Conservation (phyloP, 2,113 vertebrate species). For the rabbit (Oryctolagus cuniculus) region DNA sequence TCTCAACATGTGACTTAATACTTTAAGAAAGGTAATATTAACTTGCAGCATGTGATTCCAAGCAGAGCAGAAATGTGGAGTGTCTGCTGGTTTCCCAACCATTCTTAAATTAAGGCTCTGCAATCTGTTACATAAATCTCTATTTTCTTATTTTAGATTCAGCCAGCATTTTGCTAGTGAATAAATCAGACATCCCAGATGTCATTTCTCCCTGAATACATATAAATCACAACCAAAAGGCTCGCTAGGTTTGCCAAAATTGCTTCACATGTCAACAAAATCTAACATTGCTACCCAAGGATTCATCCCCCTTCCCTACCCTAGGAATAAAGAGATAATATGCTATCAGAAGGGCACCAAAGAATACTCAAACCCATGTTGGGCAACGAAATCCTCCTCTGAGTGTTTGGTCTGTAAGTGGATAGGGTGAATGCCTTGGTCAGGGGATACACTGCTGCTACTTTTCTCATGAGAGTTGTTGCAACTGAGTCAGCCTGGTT, state of each 20-base stretch:
- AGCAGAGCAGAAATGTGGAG: constrained; percentile 50
- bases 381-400: background rate
- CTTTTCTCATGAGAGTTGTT: background rate
- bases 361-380: background rate
- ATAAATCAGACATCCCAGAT: constrained; percentile 84
- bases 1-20: constrained; percentile 65
- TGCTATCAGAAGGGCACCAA: background rate
- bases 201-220: constrained; percentile 80
- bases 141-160: constrained; percentile 83
- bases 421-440: background rate
- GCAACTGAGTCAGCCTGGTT: background rate
- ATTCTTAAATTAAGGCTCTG: constrained; percentile 82
- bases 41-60: constrained; percentile 58
- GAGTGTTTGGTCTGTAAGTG: background rate
- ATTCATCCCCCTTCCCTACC: background rate
- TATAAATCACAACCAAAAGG: constrained; percentile 81
- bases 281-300: constrained; percentile 53
- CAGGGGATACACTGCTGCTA: background rate
- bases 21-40: constrained; percentile 69
- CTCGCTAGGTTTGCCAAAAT: constrained; percentile 76
- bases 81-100: constrained; percentile 77
- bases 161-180: constrained; percentile 82
- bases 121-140: constrained; percentile 84
- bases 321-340: constrained; percentile 62
- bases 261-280: constrained; percentile 77